Conservation (phyloP, 1,140 invertebrate genomes). For the Pararge aegeria region DNA sequence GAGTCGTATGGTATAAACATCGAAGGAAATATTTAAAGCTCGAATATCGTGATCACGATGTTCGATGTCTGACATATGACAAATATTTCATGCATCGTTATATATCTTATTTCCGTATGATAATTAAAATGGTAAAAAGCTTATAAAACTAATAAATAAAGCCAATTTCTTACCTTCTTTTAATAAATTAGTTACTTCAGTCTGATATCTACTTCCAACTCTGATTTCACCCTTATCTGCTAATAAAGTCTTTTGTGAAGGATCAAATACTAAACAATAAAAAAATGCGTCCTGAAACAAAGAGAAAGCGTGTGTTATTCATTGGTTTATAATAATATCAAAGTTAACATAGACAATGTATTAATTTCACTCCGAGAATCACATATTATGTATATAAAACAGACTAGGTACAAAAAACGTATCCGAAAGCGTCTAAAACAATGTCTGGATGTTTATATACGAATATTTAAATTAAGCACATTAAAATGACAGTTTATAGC, state of each 20-base stretch:
- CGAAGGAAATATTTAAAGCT: no score
- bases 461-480: constrained; percentile 6
- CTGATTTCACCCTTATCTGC: constrained; percentile 97
- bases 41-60: no score
- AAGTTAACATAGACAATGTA: no score
- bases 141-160: neutral
- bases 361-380: no score
- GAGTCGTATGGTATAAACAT: no score
- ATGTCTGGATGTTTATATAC: constrained; percentile 1
- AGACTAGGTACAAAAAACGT: neutral
- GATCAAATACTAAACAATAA: constrained; percentile 99
- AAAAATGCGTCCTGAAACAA: constrained; percentile 96
- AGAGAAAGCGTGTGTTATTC: constrained; percentile 44
- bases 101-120: no score
- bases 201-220: constrained; percentile 97
- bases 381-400: neutral
- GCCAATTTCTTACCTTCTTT: constrained; percentile 82
- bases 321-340: constrained; percentile 8
- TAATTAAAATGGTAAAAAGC: no score
- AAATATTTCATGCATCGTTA: no score
- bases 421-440: neutral
- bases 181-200: constrained; percentile 89
- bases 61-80: no score
- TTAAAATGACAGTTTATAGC: neutral
- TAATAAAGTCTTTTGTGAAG: constrained; percentile 97